These are phyloP conservation scores for Hoplodrina ambigua DNA, from an alignment of 2,888 invertebrate species.

Conservation along the genomic window DNA sequence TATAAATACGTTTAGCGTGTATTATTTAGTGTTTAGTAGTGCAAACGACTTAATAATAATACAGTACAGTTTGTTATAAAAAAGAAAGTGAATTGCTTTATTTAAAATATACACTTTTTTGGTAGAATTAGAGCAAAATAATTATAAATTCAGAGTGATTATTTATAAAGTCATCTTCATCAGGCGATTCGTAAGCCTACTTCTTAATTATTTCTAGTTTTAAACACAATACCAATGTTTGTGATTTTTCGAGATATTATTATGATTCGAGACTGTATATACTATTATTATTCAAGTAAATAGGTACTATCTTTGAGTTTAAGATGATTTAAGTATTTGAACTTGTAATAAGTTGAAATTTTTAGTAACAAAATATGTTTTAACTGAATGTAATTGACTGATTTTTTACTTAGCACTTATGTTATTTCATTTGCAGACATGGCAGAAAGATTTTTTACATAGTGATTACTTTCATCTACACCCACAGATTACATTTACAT, in stretches of 20 bases:
- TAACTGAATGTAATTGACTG: constrained; percentile 55
- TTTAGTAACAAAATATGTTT: constrained; percentile 31
- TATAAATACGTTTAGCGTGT: background rate
- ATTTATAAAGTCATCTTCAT: background rate
- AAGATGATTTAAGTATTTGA: constrained; percentile 48
- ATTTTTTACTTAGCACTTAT: constrained; percentile 51
- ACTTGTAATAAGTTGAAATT: constrained; percentile 33
- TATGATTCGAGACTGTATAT: constrained; percentile 76
- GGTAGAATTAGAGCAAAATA: background rate
- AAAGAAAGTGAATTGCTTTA: no score
- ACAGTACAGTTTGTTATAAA: background rate
- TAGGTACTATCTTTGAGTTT: constrained; percentile 46
- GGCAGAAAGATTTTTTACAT: background rate
- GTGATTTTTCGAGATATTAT: constrained; percentile 64
- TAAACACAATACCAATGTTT: constrained; percentile 60
- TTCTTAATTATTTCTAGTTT: constrained; percentile 42
- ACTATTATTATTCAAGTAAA: constrained; percentile 59
- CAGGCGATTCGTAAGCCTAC: constrained; percentile 32
- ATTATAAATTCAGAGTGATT: background rate
- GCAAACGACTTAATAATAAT: background rate
- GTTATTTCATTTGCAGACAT: constrained; percentile 45
- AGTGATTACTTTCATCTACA: no score
- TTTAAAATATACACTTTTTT: background rate
- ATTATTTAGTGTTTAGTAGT: background rate
- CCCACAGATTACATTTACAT: no score